A percentile compares a stretch with the other conserved stretches of the same genome.
phyloP scores from a whole-genome alignment of 2,888 invertebrate genomes.

The Papilio elwesi region DNA sequence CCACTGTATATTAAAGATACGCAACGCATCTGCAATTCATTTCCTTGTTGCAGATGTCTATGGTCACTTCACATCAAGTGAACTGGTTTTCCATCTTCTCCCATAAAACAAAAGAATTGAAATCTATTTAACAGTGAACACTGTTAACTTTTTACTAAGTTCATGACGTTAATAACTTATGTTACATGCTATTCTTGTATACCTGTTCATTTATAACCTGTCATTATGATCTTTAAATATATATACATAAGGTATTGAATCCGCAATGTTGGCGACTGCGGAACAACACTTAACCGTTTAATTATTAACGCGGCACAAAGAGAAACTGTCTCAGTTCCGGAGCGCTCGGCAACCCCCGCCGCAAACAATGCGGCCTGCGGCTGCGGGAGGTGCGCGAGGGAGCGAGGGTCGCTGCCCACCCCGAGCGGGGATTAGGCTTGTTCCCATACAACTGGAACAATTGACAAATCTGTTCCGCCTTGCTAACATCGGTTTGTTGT shows the following conservation, averaged over 20 bases:
- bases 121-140: no score
- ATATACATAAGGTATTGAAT: not conserved
- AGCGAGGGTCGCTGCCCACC: constrained; percentile 56
- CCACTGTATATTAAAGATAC: no score
- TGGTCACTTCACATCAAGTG: no score
- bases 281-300: constrained; percentile 14
- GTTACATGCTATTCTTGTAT: not conserved
- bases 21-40: no score
- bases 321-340: constrained; percentile 12
- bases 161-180: no score
- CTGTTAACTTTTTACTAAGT: no score
- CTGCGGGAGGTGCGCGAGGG: constrained; percentile 40
- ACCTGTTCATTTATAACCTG: not conserved
- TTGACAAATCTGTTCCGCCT: constrained; percentile 40
- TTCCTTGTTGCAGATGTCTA: no score
- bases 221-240: not conserved
- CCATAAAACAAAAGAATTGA: no score
- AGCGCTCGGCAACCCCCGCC: not conserved
- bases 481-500: constrained; percentile 15
- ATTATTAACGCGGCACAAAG: constrained; percentile 24
- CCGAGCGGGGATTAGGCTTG: constrained; percentile 57
- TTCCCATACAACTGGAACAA: constrained; percentile 42
- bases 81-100: no score
- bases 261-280: not conserved
- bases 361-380: constrained; percentile 15